Base-by-base conservation (phyloP, 2,797 vertebrate genomes). In the Gymnocypris eckloni region DNA sequence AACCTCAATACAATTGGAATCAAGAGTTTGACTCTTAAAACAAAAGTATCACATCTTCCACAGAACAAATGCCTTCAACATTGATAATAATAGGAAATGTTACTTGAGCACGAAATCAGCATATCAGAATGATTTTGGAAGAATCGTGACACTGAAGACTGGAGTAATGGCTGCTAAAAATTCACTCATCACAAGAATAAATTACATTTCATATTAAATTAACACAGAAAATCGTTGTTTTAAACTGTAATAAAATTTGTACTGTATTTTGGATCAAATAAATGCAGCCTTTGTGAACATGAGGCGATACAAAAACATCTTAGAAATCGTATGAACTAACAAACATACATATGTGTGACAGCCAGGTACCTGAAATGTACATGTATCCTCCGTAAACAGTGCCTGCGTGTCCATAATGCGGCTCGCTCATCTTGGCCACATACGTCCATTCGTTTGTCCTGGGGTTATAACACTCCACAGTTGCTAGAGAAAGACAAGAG, bases 381-480 rank as follows among this genome's bases (percentile, higher is more conserved):
- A 99, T 99, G 90, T 98, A 96, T n/a, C 98, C 98, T 28, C 98
- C 98, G 18, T 99, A 99, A 33, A 99, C 98, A 0, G 98, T 99
- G 86, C 98, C 98, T 87, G 98, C 98, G 0, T 99, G 98, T 64
- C 98, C 98, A 73, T 99, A 99, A 93, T 99, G 98, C 22, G 98
- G 98, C 85, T 99, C 98, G 12, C 95, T 99, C 98, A 99, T 99
- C 95, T 99, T 99, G 85, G 98, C 98, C 41, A 99, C 98, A 0
- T 99, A 99, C 54, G 96, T 98, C 98, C 98, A 99, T 92, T 99
- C 98, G 20, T 99, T 99, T 88, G 97, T 98, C 92, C 97, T 96
- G 88, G 98, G 98, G 92, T 99, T 99, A 92, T 99, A 99, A 93
- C 97, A 98, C 92, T 99, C 98, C 89, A 99, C 98, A 20, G 98